These are phyloP conservation scores for Troilus luridus DNA, from an alignment of 2,888 invertebrate genomes.

Conservation along the genomic window DNA sequence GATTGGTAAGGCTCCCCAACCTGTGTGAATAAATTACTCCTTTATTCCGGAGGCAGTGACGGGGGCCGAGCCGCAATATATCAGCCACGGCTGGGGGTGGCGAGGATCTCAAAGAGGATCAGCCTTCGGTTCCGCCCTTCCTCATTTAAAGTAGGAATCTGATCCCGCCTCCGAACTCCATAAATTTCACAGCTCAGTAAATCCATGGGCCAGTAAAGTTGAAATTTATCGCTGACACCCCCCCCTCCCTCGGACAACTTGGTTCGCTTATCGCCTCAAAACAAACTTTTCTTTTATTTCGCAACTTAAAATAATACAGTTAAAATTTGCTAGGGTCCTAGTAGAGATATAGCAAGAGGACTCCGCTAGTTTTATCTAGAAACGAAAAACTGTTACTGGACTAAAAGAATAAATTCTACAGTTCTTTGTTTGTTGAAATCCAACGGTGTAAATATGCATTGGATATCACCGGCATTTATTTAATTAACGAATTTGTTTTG, in stretches of 20 bases:
- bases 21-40: constrained; percentile 29
- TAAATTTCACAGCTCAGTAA: constrained; percentile 41
- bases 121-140: constrained; percentile 27
- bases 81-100: background rate
- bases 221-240: constrained; percentile 30
- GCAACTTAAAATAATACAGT: constrained; percentile 28
- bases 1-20: background rate
- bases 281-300: constrained; percentile 15
- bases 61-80: constrained; percentile 36
- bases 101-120: constrained; percentile 18
- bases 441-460: too few relatives aligned
- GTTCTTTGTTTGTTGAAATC: too few relatives aligned
- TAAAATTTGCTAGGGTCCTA: background rate
- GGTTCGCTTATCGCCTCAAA: constrained; percentile 47
- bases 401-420: background rate
- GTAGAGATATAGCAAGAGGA: background rate
- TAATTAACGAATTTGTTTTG: too few relatives aligned
- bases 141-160: constrained; percentile 46
- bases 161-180: constrained; percentile 13
- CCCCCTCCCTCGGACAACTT: constrained; percentile 1
- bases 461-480: too few relatives aligned
- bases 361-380: background rate
- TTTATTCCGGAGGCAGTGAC: constrained; percentile 31
- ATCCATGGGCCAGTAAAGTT: constrained; percentile 39
- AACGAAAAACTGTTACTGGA: background rate